Conservation (phyloP, 1,140 invertebrate species). For the Diprion similis region DNA sequence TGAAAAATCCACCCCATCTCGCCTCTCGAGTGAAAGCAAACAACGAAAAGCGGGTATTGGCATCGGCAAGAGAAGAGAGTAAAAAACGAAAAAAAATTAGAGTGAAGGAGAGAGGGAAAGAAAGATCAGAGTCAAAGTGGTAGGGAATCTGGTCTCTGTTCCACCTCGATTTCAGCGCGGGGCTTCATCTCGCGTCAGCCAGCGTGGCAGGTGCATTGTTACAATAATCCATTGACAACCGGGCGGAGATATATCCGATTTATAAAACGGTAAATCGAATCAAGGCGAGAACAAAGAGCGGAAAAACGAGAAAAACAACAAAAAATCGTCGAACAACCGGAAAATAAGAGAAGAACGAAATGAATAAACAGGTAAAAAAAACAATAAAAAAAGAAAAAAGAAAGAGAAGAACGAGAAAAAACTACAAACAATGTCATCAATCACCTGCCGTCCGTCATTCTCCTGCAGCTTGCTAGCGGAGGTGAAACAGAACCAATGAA, state of each 20-base stretch:
- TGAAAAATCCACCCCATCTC: no score
- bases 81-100: no score
- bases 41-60: no score
- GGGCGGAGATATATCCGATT: slow-evolving; percentile 27
- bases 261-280: not conserved
- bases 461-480: slow-evolving; percentile 26
- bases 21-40: no score
- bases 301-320: not conserved
- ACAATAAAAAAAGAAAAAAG: not conserved
- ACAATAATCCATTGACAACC: slow-evolving; percentile 43
- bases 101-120: not conserved
- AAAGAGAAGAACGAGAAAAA: not conserved
- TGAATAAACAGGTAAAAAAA: slow-evolving; percentile 49
- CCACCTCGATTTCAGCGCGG: not conserved
- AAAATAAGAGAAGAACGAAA: not conserved
- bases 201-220: slow-evolving; percentile 24
- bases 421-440: slow-evolving; percentile 47
- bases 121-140: not conserved
- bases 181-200: not conserved
- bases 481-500: slow-evolving; percentile 42
- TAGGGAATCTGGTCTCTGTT: not conserved
- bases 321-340: not conserved
- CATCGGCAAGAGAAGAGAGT: no score
- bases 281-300: slow-evolving; percentile 37
- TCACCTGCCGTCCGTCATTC: slow-evolving; percentile 41